phyloP scores from a whole-genome alignment of 1,140 invertebrate species.

The Lethrus apterus region DNA sequence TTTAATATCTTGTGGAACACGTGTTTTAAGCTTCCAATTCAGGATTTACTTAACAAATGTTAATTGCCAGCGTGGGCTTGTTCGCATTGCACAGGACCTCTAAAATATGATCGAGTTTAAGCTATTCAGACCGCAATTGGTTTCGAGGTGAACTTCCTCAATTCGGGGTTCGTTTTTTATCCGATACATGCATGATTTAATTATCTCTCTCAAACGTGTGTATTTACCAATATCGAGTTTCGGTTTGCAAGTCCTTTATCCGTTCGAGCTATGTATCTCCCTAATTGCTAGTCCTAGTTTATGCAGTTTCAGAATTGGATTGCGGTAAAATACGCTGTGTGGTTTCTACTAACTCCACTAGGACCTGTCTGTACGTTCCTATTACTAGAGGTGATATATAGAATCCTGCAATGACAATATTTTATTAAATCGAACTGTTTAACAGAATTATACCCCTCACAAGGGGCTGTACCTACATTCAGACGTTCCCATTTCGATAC shows the following conservation, averaged over 20 bases:
- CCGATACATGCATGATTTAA: slow-evolving; percentile 20
- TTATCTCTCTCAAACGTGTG: slow-evolving; percentile 23
- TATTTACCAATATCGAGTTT: no score
- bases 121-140: slow-evolving; percentile 12
- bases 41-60: slow-evolving; percentile 39
- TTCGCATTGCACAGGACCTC: slow-evolving; percentile 14
- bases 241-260: slow-evolving; percentile 32
- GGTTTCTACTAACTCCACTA: slow-evolving; percentile 39
- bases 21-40: slow-evolving; percentile 36
- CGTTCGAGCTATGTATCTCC: slow-evolving; percentile 36
- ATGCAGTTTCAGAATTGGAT: slow-evolving; percentile 41
- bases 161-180: slow-evolving; percentile 15
- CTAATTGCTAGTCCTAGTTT: slow-evolving; percentile 40
- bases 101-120: slow-evolving; percentile 20
- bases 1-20: slow-evolving; percentile 39
- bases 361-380: slow-evolving; percentile 37
- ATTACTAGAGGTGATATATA: slow-evolving; percentile 39
- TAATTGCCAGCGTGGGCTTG: slow-evolving; percentile 31
- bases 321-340: slow-evolving; percentile 40
- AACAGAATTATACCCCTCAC: slow-evolving; percentile 32
- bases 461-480: no score
- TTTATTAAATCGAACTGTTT: slow-evolving; percentile 34
- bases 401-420: slow-evolving; percentile 33
- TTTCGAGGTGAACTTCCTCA: slow-evolving; percentile 17
- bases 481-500: no score